These are phyloP conservation scores for Tholera decimalis DNA, from an alignment of 2,888 invertebrate genomes.

Conservation along the genomic window DNA sequence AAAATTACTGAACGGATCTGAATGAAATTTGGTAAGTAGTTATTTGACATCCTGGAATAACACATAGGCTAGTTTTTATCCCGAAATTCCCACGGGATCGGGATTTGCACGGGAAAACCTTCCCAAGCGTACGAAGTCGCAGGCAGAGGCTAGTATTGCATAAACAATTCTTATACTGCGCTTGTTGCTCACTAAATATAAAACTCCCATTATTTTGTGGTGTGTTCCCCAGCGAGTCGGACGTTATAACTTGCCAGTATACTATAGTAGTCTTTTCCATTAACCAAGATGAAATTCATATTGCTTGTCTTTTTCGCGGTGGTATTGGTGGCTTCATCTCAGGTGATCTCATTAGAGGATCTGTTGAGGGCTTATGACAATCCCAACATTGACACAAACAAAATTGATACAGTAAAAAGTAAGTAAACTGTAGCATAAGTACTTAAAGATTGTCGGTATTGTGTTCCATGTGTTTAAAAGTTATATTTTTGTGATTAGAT, in stretches of 20 bases:
- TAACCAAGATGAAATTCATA: constrained; percentile 41
- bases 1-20: too few species aligned
- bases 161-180: too few species aligned
- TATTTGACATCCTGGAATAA: too few species aligned
- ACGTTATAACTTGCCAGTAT: not conserved
- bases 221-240: constrained; percentile 20
- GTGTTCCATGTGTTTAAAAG: not conserved
- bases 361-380: constrained; percentile 29
- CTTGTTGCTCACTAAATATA: constrained; percentile 5
- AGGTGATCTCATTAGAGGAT: constrained; percentile 34
- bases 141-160: too few species aligned
- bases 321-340: constrained; percentile 26
- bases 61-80: too few species aligned
- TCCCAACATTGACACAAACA: constrained; percentile 16
- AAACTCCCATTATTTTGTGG: constrained; percentile 27
- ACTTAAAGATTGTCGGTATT: not conserved
- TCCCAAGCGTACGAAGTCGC: too few species aligned
- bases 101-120: too few species aligned
- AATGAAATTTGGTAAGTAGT: too few species aligned
- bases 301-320: constrained; percentile 38
- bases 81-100: too few species aligned
- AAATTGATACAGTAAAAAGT: constrained; percentile 35
- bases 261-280: not conserved
- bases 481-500: not conserved
- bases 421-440: not conserved